Evolutionary conservation across 2,888 invertebrate species (phyloP).

Genomic region (Pristionchus fissidentatus): DNA sequence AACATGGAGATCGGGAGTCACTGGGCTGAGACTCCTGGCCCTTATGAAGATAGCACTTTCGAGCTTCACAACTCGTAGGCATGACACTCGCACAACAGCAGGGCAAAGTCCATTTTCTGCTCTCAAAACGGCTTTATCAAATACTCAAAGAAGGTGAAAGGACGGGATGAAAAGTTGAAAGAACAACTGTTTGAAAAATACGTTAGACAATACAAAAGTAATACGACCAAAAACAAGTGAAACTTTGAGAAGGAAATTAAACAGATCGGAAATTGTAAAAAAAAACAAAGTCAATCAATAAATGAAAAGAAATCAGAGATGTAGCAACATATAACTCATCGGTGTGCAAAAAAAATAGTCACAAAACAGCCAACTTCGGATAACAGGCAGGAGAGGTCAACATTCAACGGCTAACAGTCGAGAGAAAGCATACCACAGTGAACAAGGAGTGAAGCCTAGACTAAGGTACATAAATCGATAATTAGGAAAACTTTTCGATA

Average conservation of each 20-base stretch:
- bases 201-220: conserved; percentile 5
- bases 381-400: background rate
- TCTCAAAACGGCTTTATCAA: conserved; percentile 40
- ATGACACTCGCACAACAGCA: background rate
- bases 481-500: background rate
- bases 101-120: conserved; percentile 28
- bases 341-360: background rate
- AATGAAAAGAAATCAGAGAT: background rate
- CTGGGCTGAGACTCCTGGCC: conserved; percentile 11
- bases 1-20: no score
- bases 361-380: background rate
- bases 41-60: conserved; percentile 10
- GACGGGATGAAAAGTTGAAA: background rate
- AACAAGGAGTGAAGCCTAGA: background rate
- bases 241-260: background rate
- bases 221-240: background rate
- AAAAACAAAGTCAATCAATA: background rate
- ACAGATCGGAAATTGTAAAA: background rate
- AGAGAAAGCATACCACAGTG: background rate
- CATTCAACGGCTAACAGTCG: conserved; percentile 9
- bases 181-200: background rate
- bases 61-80: conserved; percentile 2
- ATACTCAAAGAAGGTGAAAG: no score
- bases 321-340: conserved; percentile 20
- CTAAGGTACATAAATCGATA: background rate